Conservation (phyloP, 2,797 vertebrate species). For the Enteromius fasciolatus region DNA sequence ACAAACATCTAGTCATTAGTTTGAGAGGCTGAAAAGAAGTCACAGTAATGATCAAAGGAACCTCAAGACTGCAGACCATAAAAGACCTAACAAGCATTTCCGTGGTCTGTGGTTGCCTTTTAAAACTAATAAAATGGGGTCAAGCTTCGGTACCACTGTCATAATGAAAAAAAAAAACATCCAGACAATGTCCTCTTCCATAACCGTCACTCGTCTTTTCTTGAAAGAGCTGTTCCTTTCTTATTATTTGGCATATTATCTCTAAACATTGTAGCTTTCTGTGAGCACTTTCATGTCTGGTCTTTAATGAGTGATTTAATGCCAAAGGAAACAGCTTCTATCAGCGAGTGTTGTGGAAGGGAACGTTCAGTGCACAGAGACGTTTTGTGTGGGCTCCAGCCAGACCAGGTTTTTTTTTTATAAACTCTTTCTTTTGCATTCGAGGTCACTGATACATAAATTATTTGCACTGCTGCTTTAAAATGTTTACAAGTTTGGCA, state of each 20-base stretch:
- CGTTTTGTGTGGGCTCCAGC: slow-evolving; percentile 34
- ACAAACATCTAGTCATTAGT: background rate
- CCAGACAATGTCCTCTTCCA: slow-evolving; percentile 17
- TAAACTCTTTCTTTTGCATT: slow-evolving; percentile 50
- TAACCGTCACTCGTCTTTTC: slow-evolving; percentile 20
- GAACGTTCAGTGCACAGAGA: slow-evolving; percentile 24
- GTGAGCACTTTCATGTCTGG: slow-evolving; percentile 44
- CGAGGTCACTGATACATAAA: slow-evolving; percentile 62
- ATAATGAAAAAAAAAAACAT: slow-evolving; percentile 18
- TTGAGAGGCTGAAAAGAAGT: slow-evolving; percentile 28
- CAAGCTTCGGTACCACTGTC: slow-evolving; percentile 23
- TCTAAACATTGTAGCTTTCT: slow-evolving; percentile 36
- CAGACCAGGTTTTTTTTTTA: slow-evolving; percentile 35
- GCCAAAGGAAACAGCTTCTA: slow-evolving; percentile 47
- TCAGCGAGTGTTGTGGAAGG: slow-evolving; percentile 11
- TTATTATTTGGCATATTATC: slow-evolving; percentile 35
- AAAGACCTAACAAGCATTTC: slow-evolving; percentile 41
- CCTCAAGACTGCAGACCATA: slow-evolving; percentile 22
- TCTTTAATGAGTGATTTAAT: slow-evolving; percentile 56
- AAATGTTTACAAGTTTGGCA: slow-evolving; percentile 57
- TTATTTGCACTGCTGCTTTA: slow-evolving; percentile 60
- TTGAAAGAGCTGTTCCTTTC: slow-evolving; percentile 41
- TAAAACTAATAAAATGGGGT: slow-evolving; percentile 38
- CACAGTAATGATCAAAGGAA: slow-evolving; percentile 44
- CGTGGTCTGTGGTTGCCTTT: slow-evolving; percentile 30